phyloP scores from a whole-genome alignment of 1,140 invertebrate species.

The Euglossa dilemma region DNA sequence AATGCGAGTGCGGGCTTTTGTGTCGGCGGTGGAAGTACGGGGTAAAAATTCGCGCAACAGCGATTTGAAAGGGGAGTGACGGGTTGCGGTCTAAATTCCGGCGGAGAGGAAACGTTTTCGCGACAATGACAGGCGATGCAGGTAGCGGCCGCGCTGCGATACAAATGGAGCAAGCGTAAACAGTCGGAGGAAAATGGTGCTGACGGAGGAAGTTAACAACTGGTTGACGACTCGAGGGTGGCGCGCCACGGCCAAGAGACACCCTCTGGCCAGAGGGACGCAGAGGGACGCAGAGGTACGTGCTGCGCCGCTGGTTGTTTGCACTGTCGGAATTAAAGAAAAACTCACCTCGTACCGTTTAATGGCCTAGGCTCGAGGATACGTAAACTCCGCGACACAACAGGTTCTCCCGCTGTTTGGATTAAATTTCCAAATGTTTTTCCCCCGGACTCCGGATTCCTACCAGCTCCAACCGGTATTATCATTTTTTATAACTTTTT shows the following conservation, averaged over 20 bases:
- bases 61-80: background rate
- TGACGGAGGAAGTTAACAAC: slow-evolving; percentile 25
- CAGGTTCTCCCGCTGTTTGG: no score
- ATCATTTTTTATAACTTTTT: no score
- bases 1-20: background rate
- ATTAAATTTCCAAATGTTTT: no score
- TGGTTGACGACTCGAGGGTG: slow-evolving; percentile 19
- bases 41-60: background rate
- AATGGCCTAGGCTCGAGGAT: no score
- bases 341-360: background rate
- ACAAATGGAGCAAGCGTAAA: slow-evolving; percentile 21
- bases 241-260: background rate
- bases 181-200: background rate
- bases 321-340: background rate
- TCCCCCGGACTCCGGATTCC: no score
- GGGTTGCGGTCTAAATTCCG: background rate
- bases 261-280: no score
- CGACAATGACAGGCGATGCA: background rate
- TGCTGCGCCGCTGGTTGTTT: background rate
- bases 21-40: background rate
- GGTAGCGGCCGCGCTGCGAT: background rate
- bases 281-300: background rate
- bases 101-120: slow-evolving; percentile 11
- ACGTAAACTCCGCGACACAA: no score
- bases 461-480: no score